Evolutionary conservation across 2,888 invertebrate species (phyloP), one percentile per base, ranked within the genome.

Genomic region (Rhamnusium bicolor): DNA sequence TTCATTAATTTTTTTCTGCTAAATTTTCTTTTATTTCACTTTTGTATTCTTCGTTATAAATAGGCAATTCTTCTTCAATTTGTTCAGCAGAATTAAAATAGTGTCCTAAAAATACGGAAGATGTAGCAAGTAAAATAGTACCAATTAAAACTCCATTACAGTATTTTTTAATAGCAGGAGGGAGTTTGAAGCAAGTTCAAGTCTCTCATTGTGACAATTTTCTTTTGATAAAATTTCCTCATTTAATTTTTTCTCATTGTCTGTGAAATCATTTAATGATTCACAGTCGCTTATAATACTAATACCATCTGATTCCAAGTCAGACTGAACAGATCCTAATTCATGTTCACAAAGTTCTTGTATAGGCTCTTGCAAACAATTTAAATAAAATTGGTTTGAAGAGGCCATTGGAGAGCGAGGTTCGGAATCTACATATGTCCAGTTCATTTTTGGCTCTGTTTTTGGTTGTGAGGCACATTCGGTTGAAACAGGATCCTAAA

Each of bases 261-360:
- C 58, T 8, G 32, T 16, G 21, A 16, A 16, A 16, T 58, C 58
- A 1, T n/a, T 32, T 51, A 51, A 49, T 21, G 29, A 63, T 47
- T 67, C 49, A 21, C 58, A 61, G 21, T 73, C 69, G 24, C 73
- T 69, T 7, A 69, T 65, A 14, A 60, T 54, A 58, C 60, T 63
- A 24, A 73, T 29, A 8, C 65, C 61, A 27, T 73, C 69, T 46
- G 66, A 65, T 49, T 73, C 69, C 3, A 14, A 10, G 24, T 73
- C 66, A 18, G 73, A 73, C 18, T 65, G 63, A 53, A 58, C 47
- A 32, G 61, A 63, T 7, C 66, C 73, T 46, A 73, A 29, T 51
- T 73, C 73, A 49, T 72, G 63, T 27, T 73, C 73, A 2, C 69
- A 69, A 18, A 73, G 40, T 46, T 73, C 73, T 40, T 73, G 69